Evolutionary conservation across 92 coral and sea anemone genomes (phyloP).

Genomic region (Porites cylindrica): DNA sequence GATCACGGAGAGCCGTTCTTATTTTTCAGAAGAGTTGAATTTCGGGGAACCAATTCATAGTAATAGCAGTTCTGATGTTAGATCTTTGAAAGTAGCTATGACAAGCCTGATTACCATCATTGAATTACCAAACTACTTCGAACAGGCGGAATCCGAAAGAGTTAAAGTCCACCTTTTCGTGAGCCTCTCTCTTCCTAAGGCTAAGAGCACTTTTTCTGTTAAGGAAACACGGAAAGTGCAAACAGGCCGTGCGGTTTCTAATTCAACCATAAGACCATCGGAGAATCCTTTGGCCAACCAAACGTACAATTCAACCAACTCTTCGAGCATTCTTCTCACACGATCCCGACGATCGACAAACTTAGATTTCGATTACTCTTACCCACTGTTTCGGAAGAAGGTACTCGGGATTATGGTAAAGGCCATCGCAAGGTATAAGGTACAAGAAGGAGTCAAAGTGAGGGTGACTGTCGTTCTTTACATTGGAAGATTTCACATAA

Average conservation of each 20-base stretch:
- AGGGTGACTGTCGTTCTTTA: not conserved
- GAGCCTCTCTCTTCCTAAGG: constrained; percentile 8
- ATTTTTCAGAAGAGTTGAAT: constrained; percentile 40
- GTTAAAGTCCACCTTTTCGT: constrained; percentile 15
- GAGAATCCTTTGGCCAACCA: not conserved
- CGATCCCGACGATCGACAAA: not conserved
- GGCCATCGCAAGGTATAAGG: not conserved
- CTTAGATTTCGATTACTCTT: not conserved
- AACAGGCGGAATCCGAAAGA: constrained; percentile 19
- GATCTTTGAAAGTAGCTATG: constrained; percentile 25
- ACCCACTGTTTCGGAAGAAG: constrained; percentile 25
- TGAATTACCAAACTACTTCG: constrained; percentile 25
- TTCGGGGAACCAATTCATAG: constrained; percentile 58
- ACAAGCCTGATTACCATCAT: constrained; percentile 39
- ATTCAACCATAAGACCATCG: not conserved
- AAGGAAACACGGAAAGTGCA: not conserved
- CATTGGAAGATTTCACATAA: not conserved
- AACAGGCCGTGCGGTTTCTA: not conserved
- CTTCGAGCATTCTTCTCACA: not conserved
- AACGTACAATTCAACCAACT: not conserved
- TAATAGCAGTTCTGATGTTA: constrained; percentile 24
- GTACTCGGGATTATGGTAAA: not conserved
- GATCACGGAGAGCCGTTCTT: constrained; percentile 38
- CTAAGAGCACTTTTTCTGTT: constrained; percentile 15
- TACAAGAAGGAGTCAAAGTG: not conserved